phyloP scores from a whole-genome alignment of 35 echinoderm and acorn worm species.

The Heliocidaris erythrogramma region DNA sequence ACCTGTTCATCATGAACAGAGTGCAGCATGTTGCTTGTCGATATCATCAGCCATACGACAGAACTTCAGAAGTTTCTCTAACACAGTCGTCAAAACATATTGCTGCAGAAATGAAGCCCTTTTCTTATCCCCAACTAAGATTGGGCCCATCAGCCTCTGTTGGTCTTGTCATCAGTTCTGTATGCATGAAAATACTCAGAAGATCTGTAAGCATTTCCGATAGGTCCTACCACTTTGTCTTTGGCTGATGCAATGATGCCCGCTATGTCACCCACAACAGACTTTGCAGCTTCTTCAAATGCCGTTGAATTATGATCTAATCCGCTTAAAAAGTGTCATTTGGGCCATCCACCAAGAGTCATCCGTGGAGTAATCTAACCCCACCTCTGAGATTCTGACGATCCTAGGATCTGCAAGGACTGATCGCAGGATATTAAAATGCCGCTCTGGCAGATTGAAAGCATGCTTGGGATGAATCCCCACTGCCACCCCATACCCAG shows the following conservation, averaged over 20 bases:
- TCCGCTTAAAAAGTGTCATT: too few relatives aligned
- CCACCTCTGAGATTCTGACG: too few relatives aligned
- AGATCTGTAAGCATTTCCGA: neutral
- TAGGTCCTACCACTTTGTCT: neutral
- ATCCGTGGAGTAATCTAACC: too few relatives aligned
- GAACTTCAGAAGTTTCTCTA: constrained; percentile 7
- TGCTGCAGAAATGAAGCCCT: neutral
- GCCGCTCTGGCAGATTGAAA: too few relatives aligned
- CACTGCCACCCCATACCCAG: too few relatives aligned
- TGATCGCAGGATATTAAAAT: too few relatives aligned
- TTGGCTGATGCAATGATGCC: neutral
- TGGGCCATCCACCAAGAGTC: too few relatives aligned
- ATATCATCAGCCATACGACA: neutral
- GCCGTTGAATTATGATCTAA: neutral
- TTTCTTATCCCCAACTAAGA: neutral
- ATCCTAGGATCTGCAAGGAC: too few relatives aligned
- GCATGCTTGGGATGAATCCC: too few relatives aligned
- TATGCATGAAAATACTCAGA: neutral
- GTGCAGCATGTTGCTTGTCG: neutral
- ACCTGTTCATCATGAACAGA: neutral
- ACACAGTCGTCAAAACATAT: neutral
- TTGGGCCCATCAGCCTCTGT: neutral
- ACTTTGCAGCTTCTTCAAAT: neutral
- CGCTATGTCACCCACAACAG: neutral
- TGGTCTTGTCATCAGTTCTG: neutral